Evolutionary conservation across 2,888 invertebrate genomes (phyloP), one percentile per base, ranked within the genome.

Genomic region (Oscheius myriophilus): DNA sequence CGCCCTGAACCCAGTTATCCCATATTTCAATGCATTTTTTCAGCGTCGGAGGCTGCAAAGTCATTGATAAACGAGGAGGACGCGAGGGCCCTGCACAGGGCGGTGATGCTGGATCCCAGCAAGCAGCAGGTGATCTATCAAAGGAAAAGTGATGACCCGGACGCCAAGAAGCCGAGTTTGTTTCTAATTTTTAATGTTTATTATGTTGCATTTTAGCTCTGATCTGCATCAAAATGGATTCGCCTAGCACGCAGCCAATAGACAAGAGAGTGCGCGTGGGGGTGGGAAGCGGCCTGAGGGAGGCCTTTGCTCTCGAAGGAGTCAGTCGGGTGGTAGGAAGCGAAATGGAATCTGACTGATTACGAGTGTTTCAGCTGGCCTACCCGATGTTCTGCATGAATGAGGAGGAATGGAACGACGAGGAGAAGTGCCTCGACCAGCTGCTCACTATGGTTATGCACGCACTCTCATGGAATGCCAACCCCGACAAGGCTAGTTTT

Each of bases 271-370:
- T 65, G n/a, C 54, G 64, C 1, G 43, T 16, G 0, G 64, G 64
- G n/a, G 55, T 65, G 14, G 64, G 64, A n/a, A 25, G 43, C 42
- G 64, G 64, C 12, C 46, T 65, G 43, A 42, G 45, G 16, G 54
- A 54, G 21, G 64, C 42, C 23, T 65, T 46, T 46, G 49, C 12
- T 2, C 46, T 12, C 21, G 18, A 61, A 16, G n/a, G n/a, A 11
- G 33, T 45, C 23, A 61, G 33, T 16, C 61, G 61, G 14, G 49
- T 61, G 6, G 33, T 33, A 33, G 33, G 33, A 33, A 9, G 9
- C 33, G 9, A 9, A 33, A 9, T 6, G 33, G 33, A 33, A 33
- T 33, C 3, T 33, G 33, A n/a, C 33, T 33, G 9, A 33, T 33
- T 33, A 3, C 4, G 33, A 9, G 3, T 3, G 33, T 46, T 46